Evolutionary conservation across 1,140 invertebrate genomes (phyloP).

Genomic region (Mercenaria mercenaria): DNA sequence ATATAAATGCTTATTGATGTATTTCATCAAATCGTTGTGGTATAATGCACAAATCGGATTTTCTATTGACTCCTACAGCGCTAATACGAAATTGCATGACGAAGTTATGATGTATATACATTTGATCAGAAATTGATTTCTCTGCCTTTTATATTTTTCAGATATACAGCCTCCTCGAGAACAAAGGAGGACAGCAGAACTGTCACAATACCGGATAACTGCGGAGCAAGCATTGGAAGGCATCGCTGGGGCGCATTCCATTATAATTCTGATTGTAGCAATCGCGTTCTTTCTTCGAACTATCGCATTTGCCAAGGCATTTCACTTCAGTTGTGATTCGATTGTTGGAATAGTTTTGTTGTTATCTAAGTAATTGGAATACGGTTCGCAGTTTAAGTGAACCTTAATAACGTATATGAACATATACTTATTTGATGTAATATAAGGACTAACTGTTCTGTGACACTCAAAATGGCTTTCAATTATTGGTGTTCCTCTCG

Average conservation of each 20-base stretch:
- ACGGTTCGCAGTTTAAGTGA: too few species aligned
- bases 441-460: too few species aligned
- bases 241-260: background rate
- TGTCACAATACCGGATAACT: background rate
- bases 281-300: background rate
- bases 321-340: too few species aligned
- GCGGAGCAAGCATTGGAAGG: background rate
- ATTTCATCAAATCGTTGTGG: background rate
- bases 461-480: conserved; percentile 13
- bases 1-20: background rate
- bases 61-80: background rate
- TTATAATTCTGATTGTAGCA: background rate
- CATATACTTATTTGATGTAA: too few species aligned
- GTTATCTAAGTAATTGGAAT: too few species aligned
- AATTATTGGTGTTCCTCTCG: conserved; percentile 5
- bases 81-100: background rate
- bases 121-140: conserved; percentile 28
- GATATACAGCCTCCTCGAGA: background rate
- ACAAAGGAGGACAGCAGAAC: background rate
- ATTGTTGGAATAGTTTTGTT: too few species aligned
- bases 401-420: too few species aligned
- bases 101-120: background rate
- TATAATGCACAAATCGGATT: background rate
- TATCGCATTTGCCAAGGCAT: too few species aligned
- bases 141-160: conserved; percentile 13